phyloP scores from a whole-genome alignment of 1,140 invertebrate species.

The Ditylenchus dipsaci region DNA sequence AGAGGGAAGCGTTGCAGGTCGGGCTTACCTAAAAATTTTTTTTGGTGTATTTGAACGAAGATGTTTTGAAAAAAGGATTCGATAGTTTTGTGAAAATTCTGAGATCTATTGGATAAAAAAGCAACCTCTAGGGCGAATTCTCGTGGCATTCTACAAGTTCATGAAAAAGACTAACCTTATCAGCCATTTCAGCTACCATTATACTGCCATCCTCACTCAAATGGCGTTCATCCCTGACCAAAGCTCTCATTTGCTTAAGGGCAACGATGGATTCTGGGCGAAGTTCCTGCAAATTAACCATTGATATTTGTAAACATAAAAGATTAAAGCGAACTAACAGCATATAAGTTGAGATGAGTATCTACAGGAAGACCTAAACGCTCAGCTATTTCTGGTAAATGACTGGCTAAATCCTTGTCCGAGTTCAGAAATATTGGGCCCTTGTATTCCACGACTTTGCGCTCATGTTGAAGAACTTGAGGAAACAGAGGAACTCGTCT shows the following conservation, averaged over 20 bases:
- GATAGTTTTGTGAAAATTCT: background rate
- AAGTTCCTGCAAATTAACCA: conserved; percentile 25
- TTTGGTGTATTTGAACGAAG: conserved; percentile 16
- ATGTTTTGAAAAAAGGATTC: too few relatives aligned
- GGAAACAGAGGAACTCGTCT: conserved; percentile 36
- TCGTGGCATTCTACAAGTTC: too few relatives aligned
- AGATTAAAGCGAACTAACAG: conserved; percentile 16
- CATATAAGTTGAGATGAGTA: conserved; percentile 36
- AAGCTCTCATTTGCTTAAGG: conserved; percentile 3
- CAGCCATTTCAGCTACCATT: conserved; percentile 37
- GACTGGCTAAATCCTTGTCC: conserved; percentile 10
- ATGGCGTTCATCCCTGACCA: conserved; percentile 10
- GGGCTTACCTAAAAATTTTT: conserved; percentile 6
- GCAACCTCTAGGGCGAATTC: too few relatives aligned
- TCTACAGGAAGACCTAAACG: conserved; percentile 31
- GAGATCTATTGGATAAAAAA: background rate
- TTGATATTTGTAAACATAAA: background rate
- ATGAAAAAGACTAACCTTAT: conserved; percentile 15
- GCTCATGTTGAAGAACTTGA: conserved; percentile 43
- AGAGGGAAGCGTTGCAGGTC: conserved; percentile 32
- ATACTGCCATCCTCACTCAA: conserved; percentile 41
- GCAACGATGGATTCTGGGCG: conserved; percentile 29
- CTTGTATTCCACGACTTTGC: conserved; percentile 26
- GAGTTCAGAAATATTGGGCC: conserved; percentile 34
- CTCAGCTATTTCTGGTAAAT: conserved; percentile 22